Evolutionary conservation across 1,140 invertebrate genomes (phyloP).

Genomic region (Diorhabda sublineata): DNA sequence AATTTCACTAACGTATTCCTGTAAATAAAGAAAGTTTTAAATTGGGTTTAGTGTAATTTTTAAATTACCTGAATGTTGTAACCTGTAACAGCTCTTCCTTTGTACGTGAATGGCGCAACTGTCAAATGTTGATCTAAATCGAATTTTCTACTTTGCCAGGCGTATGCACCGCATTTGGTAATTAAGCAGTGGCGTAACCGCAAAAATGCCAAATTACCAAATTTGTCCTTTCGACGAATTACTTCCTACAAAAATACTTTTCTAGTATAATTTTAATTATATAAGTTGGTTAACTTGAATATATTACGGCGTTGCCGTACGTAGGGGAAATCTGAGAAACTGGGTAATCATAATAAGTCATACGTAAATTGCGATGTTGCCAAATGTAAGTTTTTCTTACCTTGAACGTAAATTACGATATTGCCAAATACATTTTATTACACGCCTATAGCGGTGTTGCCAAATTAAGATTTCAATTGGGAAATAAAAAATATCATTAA

Average conservation of each 20-base stretch:
- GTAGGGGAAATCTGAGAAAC: too few relatives aligned
- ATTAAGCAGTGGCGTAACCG: slow-evolving; percentile 57
- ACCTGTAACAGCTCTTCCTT: slow-evolving; percentile 64
- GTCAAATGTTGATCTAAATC: slow-evolving; percentile 68
- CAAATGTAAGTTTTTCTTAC: slow-evolving; percentile 17
- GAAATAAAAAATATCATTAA: too few relatives aligned
- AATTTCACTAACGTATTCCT: slow-evolving; percentile 74
- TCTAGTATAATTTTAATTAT: neutral
- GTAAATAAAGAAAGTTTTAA: slow-evolving; percentile 36
- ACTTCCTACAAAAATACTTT: slow-evolving; percentile 47
- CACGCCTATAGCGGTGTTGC: too few relatives aligned
- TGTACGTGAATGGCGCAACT: slow-evolving; percentile 56
- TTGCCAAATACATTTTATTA: too few relatives aligned
- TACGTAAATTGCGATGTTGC: neutral
- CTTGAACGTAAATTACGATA: too few relatives aligned
- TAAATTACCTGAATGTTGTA: slow-evolving; percentile 64
- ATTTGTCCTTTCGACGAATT: slow-evolving; percentile 53
- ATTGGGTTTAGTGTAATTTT: neutral
- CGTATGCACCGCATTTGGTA: slow-evolving; percentile 64
- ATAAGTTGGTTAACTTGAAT: too few relatives aligned
- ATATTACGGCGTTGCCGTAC: too few relatives aligned
- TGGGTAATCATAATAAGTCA: too few relatives aligned
- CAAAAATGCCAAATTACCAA: slow-evolving; percentile 56
- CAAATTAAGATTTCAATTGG: too few relatives aligned
- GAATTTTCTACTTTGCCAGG: slow-evolving; percentile 61